Evolutionary conservation across 2,888 invertebrate genomes (phyloP).

Genomic region (Charanyca ferruginea): DNA sequence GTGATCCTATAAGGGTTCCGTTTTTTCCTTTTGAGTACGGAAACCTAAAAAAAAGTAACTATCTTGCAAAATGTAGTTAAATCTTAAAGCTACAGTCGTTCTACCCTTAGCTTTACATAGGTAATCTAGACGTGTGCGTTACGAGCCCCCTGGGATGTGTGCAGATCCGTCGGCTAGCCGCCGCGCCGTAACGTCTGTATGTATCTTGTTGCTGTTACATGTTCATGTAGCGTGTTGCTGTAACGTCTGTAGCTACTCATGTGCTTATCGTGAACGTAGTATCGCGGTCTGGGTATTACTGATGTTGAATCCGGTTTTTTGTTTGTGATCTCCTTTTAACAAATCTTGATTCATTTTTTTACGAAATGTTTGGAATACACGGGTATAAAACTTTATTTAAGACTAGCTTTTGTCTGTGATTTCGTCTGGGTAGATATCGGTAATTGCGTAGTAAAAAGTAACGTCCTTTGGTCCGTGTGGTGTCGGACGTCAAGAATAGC

Average conservation of each 20-base stretch:
- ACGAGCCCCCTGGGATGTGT: slow-evolving; percentile 62
- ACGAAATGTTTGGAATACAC: neutral
- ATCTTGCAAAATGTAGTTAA: slow-evolving; percentile 15
- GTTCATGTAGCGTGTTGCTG: slow-evolving; percentile 13
- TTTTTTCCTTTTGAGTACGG: too few relatives aligned
- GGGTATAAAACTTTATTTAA: too few relatives aligned
- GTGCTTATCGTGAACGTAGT: slow-evolving; percentile 33
- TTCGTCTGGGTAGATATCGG: too few relatives aligned
- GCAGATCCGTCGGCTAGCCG: slow-evolving; percentile 40
- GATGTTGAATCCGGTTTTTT: slow-evolving; percentile 10
- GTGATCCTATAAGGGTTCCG: too few relatives aligned
- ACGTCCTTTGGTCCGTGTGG: too few relatives aligned
- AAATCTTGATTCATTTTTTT: neutral
- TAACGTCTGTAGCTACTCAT: slow-evolving; percentile 21
- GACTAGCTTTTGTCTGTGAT: too few relatives aligned
- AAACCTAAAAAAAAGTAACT: too few relatives aligned
- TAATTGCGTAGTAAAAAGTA: too few relatives aligned
- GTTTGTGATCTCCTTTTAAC: slow-evolving; percentile 9
- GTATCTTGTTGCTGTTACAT: slow-evolving; percentile 9
- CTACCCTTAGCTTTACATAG: slow-evolving; percentile 56
- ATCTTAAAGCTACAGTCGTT: slow-evolving; percentile 17
- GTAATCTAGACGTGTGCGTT: slow-evolving; percentile 70
- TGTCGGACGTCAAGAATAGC: too few relatives aligned
- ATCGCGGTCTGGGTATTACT: slow-evolving; percentile 27
- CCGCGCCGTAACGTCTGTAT: slow-evolving; percentile 22